Evolutionary conservation across 2,888 invertebrate genomes (phyloP).

Genomic region (Diogma glabrata): DNA sequence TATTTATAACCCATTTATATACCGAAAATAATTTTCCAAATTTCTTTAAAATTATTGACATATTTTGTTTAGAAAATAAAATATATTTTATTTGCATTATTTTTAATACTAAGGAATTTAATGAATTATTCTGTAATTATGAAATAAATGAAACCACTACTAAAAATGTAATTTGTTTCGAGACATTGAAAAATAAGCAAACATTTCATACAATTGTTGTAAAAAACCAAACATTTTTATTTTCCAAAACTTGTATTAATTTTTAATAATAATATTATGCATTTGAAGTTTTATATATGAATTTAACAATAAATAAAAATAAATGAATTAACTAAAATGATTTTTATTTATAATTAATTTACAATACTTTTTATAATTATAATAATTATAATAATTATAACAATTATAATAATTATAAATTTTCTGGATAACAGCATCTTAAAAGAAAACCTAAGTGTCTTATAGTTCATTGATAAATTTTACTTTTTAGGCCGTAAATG

Average conservation of each 20-base stretch:
- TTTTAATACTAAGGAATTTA: background rate
- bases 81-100: background rate
- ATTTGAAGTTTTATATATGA: too few species aligned
- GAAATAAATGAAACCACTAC: background rate
- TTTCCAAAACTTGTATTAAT: background rate
- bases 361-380: too few species aligned
- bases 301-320: too few species aligned
- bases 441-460: too few species aligned
- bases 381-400: too few species aligned
- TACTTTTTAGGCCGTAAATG: too few species aligned
- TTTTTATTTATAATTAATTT: too few species aligned
- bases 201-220: background rate
- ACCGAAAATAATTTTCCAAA: background rate
- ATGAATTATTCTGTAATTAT: background rate
- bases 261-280: too few species aligned
- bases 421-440: too few species aligned
- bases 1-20: background rate
- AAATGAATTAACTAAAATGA: too few species aligned
- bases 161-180: background rate
- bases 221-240: background rate
- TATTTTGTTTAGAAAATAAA: background rate
- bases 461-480: too few species aligned
- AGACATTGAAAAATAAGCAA: background rate
- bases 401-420: too few species aligned
- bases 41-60: background rate